phyloP scores from a whole-genome alignment of 2,113 vertebrate genomes.

The Cyanoramphus novaezelandiae region DNA sequence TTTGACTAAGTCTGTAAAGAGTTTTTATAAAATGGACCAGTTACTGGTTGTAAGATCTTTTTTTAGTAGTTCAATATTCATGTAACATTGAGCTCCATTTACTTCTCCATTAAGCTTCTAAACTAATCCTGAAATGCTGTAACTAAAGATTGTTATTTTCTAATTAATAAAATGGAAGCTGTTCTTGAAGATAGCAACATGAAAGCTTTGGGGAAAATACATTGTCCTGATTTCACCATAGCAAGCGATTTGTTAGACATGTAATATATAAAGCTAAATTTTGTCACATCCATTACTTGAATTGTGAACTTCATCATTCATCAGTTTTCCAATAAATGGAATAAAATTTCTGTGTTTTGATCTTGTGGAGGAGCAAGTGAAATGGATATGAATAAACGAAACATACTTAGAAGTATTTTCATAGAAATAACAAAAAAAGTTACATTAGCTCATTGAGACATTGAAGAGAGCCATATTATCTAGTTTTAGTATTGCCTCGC shows the following conservation, averaged over 20 bases:
- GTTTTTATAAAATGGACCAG: neutral
- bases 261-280: neutral
- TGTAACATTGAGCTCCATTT: neutral
- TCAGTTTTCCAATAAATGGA: neutral
- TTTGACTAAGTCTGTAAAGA: neutral
- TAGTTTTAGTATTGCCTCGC: neutral
- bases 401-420: neutral
- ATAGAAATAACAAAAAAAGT: neutral
- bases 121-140: neutral
- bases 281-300: neutral
- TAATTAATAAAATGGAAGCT: conserved; percentile 21
- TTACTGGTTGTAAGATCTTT: neutral
- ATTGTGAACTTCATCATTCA: neutral
- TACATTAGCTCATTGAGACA: neutral
- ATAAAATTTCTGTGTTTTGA: neutral
- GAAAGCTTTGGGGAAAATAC: neutral
- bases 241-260: neutral
- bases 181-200: neutral
- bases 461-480: neutral
- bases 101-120: neutral
- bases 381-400: neutral
- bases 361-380: neutral
- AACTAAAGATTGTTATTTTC: neutral
- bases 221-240: neutral
- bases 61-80: neutral